phyloP scores from a whole-genome alignment of 2,888 invertebrate genomes.

The Zootermopsis nevadensis region DNA sequence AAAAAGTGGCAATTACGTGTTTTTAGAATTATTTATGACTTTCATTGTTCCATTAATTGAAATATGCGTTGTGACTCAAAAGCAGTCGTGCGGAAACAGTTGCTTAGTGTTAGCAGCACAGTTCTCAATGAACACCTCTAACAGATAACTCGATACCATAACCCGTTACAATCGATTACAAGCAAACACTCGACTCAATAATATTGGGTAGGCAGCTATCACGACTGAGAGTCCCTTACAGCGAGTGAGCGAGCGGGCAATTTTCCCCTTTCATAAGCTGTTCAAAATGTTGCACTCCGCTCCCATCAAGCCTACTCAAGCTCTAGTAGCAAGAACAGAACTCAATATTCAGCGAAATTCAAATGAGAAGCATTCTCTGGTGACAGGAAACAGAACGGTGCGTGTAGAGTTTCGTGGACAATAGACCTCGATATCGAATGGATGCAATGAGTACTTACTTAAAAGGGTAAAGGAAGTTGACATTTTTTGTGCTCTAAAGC shows the following conservation, averaged over 20 bases:
- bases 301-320: neutral
- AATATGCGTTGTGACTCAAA: no score
- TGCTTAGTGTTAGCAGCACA: neutral
- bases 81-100: no score
- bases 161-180: neutral
- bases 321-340: neutral
- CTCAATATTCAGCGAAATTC: slow-evolving; percentile 1
- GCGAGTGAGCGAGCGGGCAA: neutral
- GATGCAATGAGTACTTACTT: neutral
- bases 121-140: neutral
- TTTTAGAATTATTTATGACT: no score
- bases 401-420: neutral
- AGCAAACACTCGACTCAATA: neutral
- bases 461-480: neutral
- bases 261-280: neutral
- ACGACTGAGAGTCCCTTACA: neutral
- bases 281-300: neutral
- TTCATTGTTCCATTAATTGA: no score
- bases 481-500: neutral
- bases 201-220: neutral
- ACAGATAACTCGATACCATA: neutral
- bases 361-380: neutral
- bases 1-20: no score
- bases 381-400: neutral
- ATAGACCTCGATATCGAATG: neutral